Percentiles rank a stretch among this genome's conserved stretches.
Conservation (phyloP, 2,888 invertebrate genomes). For the Drosophila crucigera region DNA sequence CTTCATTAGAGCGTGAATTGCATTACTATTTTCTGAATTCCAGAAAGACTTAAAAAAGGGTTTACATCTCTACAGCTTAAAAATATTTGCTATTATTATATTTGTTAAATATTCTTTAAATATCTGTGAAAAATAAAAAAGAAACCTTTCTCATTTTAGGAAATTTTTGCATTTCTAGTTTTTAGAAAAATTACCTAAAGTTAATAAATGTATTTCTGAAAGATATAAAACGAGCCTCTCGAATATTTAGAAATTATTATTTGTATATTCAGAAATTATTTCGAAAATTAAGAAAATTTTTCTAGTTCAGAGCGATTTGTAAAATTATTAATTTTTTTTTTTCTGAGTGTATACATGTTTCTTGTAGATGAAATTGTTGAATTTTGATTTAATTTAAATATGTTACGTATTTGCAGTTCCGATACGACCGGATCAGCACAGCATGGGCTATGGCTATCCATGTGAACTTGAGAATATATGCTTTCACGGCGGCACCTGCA, state of each 20-base stretch:
- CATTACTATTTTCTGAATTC: neutral
- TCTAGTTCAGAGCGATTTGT: neutral
- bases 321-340: neutral
- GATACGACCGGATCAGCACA: conserved; percentile 84
- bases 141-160: neutral
- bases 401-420: conserved; percentile 71
- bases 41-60: neutral
- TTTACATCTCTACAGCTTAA: neutral
- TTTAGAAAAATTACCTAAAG: neutral
- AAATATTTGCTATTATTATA: neutral
- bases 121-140: neutral
- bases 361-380: conserved; percentile 27
- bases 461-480: conserved; percentile 89
- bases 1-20: neutral
- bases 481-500: conserved; percentile 95
- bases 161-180: neutral
- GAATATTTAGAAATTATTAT: neutral
- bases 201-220: neutral
- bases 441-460: conserved; percentile 75
- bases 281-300: neutral
- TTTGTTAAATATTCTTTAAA: neutral
- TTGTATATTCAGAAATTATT: neutral
- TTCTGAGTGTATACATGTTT: neutral
- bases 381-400: conserved; percentile 26
- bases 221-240: neutral